Evolutionary conservation across 1,140 invertebrate species (phyloP), one percentile per base, ranked within the genome.

Genomic region (Caenorhabditis brenneri): DNA sequence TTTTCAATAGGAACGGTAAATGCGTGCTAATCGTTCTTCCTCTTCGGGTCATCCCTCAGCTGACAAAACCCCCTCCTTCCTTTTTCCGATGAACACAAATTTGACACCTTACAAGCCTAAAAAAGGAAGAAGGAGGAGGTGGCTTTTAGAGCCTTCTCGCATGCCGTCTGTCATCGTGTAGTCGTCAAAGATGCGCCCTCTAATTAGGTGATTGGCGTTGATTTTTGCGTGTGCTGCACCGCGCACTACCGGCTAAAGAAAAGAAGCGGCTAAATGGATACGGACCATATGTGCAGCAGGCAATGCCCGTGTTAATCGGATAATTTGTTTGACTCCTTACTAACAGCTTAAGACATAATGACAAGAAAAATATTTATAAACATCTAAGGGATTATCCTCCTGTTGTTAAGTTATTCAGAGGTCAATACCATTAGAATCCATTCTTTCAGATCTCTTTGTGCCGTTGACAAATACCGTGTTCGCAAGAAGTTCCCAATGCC

Each of bases 401-500:
- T n/a, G n/a, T n/a, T n/a, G n/a, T n/a, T n/a, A n/a, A n/a, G n/a
- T n/a, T n/a, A n/a, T n/a, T n/a, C n/a, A n/a, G n/a, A n/a, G n/a
- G n/a, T 27, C 65, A 24, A n/a, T n/a, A 12, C n/a, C 24, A 9
- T 2, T 42, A 39, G 24, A 12, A n/a, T 7, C 15, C 10, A 7
- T 12, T n/a, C 53, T 88, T 90, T 81, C 2, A 92, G 97, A 87
- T 96, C 96, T 16, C 93, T 99, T 1, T 98, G 98, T 0, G 97
- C 98, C 0, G 98, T 99, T 1, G 98, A 99, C 92, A 99, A 99
- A 92, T 99, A 99, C 92, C 93, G 98, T n/a, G 97, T 99, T 6
- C 88, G 93, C 0, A 99, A 99, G 94, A 99, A 99, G 94, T 99
- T 97, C 90, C 98, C 98, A 0, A 92, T 99, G 88, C 98, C 98